phyloP scores from a whole-genome alignment of 2,113 vertebrate genomes.

The Perca flavescens region DNA sequence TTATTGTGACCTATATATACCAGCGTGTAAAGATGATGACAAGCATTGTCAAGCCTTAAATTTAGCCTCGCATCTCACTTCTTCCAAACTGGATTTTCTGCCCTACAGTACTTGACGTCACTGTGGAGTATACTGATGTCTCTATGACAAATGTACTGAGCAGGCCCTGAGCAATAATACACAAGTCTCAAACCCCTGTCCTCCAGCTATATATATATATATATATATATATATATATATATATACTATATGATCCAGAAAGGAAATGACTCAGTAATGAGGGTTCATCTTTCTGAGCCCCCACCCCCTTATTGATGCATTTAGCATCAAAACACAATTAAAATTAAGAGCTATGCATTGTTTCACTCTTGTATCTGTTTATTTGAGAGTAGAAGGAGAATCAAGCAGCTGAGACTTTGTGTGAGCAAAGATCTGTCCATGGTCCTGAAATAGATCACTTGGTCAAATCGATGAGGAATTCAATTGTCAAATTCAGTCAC shows the following conservation, averaged over 20 bases:
- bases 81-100: slow-evolving; percentile 51
- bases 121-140: slow-evolving; percentile 37
- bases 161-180: slow-evolving; percentile 46
- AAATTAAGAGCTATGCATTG: not conserved
- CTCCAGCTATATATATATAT: too few relatives aligned
- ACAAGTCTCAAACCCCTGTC: slow-evolving; percentile 24
- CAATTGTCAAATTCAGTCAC: slow-evolving; percentile 43
- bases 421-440: slow-evolving; percentile 37
- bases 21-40: slow-evolving; percentile 23
- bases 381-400: not conserved
- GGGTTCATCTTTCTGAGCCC: not conserved
- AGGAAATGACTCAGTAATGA: slow-evolving; percentile 41
- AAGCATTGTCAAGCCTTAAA: slow-evolving; percentile 38
- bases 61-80: slow-evolving; percentile 39
- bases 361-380: not conserved
- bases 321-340: not conserved
- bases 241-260: slow-evolving; percentile 43
- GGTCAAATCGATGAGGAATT: slow-evolving; percentile 49
- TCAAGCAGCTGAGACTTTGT: not conserved
- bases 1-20: slow-evolving; percentile 37
- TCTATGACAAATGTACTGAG: slow-evolving; percentile 60
- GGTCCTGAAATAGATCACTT: slow-evolving; percentile 53
- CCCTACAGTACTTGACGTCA: slow-evolving; percentile 28
- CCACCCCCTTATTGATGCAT: not conserved
- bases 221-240: too few relatives aligned